phyloP scores from a whole-genome alignment of 2,113 vertebrate genomes.

The Podarcis muralis region DNA sequence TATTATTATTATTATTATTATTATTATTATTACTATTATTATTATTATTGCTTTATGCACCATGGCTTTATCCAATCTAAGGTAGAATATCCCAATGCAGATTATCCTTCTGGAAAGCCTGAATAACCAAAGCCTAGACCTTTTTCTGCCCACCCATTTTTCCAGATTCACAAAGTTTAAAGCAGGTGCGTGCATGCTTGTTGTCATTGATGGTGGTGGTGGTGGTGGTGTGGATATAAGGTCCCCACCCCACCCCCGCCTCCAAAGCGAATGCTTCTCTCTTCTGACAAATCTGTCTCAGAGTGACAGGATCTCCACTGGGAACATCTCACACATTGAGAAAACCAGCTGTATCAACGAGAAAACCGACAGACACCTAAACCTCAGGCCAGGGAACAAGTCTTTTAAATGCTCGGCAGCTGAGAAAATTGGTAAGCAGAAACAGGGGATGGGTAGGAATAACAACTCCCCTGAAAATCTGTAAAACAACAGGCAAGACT shows the following conservation, averaged over 20 bases:
- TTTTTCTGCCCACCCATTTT: conserved; percentile 30
- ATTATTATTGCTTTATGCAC: background rate
- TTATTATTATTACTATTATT: no score
- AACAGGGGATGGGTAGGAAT: conserved; percentile 24
- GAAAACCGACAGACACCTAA: conserved; percentile 5
- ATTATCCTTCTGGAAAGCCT: background rate
- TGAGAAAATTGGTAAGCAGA: background rate
- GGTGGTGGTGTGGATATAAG: conserved; percentile 6
- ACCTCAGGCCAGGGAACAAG: background rate
- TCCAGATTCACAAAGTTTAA: background rate
- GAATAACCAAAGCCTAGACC: background rate
- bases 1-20: no score
- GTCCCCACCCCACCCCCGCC: background rate
- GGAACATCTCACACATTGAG: background rate
- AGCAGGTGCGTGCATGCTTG: background rate
- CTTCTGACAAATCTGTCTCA: background rate
- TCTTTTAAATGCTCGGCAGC: conserved; percentile 25
- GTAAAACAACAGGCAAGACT: conserved; percentile 25
- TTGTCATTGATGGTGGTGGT: no score
- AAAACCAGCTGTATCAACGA: conserved; percentile 19
- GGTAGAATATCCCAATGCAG: background rate
- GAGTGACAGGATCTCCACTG: background rate
- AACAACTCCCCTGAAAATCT: conserved; percentile 5
- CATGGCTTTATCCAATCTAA: background rate
- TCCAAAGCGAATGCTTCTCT: background rate